A percentile compares a stretch with the other conserved stretches of the same genome.
Conservation (phyloP, 2,888 invertebrate species). For the Autographa gamma region DNA sequence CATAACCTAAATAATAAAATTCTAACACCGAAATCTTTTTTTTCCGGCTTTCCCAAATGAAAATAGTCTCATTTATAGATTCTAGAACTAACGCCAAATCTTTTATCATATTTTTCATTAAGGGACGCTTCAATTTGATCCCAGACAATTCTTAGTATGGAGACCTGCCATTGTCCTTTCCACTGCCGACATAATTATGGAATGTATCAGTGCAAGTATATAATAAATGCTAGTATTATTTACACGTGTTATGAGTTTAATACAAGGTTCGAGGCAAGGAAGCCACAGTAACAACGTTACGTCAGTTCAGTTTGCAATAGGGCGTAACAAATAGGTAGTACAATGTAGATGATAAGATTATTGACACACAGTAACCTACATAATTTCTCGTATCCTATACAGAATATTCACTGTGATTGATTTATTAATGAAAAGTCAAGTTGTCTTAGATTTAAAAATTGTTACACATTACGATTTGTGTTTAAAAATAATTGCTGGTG, state of each 20-base stretch:
- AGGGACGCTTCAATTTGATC: no score
- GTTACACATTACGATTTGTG: no score
- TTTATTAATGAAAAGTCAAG: background rate
- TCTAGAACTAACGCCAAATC: no score
- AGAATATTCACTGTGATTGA: background rate
- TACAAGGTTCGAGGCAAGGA: conserved; percentile 48
- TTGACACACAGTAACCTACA: conserved; percentile 42
- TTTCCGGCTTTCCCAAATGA: no score
- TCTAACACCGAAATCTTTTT: no score
- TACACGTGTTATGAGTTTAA: conserved; percentile 37
- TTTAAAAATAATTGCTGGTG: no score
- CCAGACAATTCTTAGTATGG: no score
- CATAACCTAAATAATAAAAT: no score
- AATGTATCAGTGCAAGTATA: background rate
- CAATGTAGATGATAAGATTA: conserved; percentile 47
- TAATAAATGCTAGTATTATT: conserved; percentile 39
- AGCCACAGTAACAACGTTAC: conserved; percentile 50
- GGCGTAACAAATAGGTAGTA: conserved; percentile 40
- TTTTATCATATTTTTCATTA: no score
- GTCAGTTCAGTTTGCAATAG: conserved; percentile 41
- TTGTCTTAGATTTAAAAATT: background rate
- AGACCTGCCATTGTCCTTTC: no score
- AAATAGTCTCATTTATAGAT: no score
- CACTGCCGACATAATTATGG: background rate
- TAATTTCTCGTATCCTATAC: conserved; percentile 24